phyloP scores from a whole-genome alignment of 2,888 invertebrate genomes.

The Protonemura montana region DNA sequence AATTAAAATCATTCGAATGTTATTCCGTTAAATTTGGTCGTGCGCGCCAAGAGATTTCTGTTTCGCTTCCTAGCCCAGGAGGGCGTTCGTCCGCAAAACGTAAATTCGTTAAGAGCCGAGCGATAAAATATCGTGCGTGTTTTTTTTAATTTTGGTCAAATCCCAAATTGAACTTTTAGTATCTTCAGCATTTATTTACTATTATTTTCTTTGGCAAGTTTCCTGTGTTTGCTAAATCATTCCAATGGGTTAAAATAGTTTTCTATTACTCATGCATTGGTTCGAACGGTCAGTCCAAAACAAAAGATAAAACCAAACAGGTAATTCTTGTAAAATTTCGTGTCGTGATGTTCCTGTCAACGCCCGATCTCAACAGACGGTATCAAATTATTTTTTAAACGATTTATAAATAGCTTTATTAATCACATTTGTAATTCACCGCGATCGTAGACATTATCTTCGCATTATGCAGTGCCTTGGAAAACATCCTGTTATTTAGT shows the following conservation, averaged over 20 bases:
- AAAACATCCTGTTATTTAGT: not conserved
- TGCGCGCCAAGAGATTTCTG: too few relatives aligned
- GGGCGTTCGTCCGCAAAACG: too few relatives aligned
- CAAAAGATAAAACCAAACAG: not conserved
- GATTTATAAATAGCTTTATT: not conserved
- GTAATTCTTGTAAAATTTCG: not conserved
- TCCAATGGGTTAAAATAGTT: not conserved
- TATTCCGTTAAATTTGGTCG: too few relatives aligned
- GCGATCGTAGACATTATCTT: not conserved
- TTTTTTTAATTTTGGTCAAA: too few relatives aligned
- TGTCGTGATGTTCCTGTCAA: not conserved
- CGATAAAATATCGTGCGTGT: too few relatives aligned
- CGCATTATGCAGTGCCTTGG: not conserved
- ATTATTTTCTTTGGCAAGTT: not conserved
- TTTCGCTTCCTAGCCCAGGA: too few relatives aligned
- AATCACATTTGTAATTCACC: not conserved
- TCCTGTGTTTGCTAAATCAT: not conserved
- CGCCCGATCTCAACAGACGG: not conserved
- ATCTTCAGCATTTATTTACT: too few relatives aligned
- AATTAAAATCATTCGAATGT: too few relatives aligned
- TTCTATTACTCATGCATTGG: not conserved
- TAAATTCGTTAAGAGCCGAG: too few relatives aligned
- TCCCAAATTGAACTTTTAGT: too few relatives aligned
- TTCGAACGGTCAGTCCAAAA: not conserved
- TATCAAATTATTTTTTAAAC: constrained; percentile 7